Evolutionary conservation across 35 echinoderm and acorn worm genomes (phyloP).

Genomic region (Lytechinus variegatus): DNA sequence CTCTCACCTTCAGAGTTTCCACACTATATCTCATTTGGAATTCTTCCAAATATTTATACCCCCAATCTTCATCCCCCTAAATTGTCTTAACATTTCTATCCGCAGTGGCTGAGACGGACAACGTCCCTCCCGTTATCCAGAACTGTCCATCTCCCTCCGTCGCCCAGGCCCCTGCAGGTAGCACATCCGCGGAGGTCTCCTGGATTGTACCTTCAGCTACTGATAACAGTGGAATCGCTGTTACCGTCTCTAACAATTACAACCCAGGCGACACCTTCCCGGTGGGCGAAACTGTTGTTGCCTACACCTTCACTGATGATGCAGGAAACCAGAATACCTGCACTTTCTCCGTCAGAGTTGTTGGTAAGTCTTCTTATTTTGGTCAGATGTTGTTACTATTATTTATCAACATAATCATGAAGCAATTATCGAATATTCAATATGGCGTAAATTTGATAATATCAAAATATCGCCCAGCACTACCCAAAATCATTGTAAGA

Average conservation of each 20-base stretch:
- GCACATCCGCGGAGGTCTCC: constrained; percentile 25
- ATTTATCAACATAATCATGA: no score
- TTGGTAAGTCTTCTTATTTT: neutral
- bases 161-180: neutral
- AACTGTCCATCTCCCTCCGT: constrained; percentile 49
- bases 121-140: constrained; percentile 60
- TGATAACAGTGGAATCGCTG: constrained; percentile 46
- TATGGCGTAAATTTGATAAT: no score
- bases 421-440: no score
- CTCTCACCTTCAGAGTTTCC: no score
- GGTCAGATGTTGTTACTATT: no score
- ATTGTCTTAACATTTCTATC: neutral
- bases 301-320: constrained; percentile 27
- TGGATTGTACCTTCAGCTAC: constrained; percentile 71
- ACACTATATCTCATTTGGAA: no score
- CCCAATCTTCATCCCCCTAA: no score
- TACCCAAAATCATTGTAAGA: no score
- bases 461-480: no score
- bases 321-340: constrained; percentile 25
- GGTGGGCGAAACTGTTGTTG: constrained; percentile 15
- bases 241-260: constrained; percentile 10
- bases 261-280: constrained; percentile 28
- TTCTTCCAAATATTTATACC: no score
- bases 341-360: constrained; percentile 16
- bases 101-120: constrained; percentile 44